Base-by-base conservation (phyloP, 1,140 invertebrate genomes). In the Zelostemma sp. region DNA sequence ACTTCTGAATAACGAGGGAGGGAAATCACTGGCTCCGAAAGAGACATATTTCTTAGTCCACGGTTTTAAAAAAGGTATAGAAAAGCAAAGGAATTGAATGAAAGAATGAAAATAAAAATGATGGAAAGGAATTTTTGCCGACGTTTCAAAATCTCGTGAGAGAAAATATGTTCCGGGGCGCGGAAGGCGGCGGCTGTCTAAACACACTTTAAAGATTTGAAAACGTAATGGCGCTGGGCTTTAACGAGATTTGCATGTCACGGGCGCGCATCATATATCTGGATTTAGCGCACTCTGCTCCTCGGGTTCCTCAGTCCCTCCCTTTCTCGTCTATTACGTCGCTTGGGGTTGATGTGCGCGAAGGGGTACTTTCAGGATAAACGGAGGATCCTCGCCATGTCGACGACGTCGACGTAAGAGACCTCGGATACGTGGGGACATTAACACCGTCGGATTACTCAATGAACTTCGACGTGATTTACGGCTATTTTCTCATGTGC, bases 171-270 rank as follows among this genome's bases (percentile, higher is more conserved):
- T 64, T 57, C 51, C 54, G 17, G 60, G 67, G 55, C 63, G 51
- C 47, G 33, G 74, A 75, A 68, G 68, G 72, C 67, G 77, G 74
- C 79, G 78, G 73, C 84, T 85, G 80, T 85, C 83, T 85, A 85
- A 85, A 85, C 79, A 85, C 82, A 85, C 83, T 85, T 85, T 85
- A 85, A 85, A 85, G 84, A 85, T 85, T 85, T 84, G 81, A 83
- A 85, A 85, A 85, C 81, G 82, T 84, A 85, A 85, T 85, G 82
- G 83, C 76, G 79, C 54, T 70, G 77, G 83, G 83, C 77, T 85
- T 85, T 85, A 81, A 80, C 77, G 77, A 84, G 83, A 85, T 85
- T 85, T 85, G 84, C 84, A 85, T 85, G 83, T 84, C 82, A 85
- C 83, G 81, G 75, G 77, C 75, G 80, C 77, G 84, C 84, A 85